These are phyloP conservation scores for Formica aserva DNA, from an alignment of 2,888 invertebrate species.

Conservation along the genomic window DNA sequence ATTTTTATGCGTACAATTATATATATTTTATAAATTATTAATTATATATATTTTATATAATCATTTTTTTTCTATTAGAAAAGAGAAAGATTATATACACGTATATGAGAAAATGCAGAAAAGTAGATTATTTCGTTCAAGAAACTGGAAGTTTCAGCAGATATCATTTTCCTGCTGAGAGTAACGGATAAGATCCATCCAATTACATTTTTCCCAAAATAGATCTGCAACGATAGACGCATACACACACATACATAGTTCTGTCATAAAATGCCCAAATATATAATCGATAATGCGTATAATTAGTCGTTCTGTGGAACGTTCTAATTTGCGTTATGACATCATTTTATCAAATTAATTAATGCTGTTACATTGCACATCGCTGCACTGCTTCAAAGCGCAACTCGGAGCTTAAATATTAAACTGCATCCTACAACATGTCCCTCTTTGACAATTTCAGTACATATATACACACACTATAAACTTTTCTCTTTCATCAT, in stretches of 20 bases:
- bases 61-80: not conserved
- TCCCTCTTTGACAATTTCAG: not conserved
- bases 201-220: not conserved
- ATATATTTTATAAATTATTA: no score
- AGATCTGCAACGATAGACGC: not conserved
- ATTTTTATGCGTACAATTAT: no score
- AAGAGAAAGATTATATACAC: not conserved
- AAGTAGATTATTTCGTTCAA: not conserved
- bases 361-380: conserved; percentile 33
- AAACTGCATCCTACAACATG: not conserved
- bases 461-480: not conserved
- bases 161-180: not conserved
- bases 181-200: not conserved
- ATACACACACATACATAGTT: not conserved
- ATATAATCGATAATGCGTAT: conserved; percentile 25
- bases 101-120: not conserved
- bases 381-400: conserved; percentile 37
- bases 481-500: not conserved
- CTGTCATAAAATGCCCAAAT: not conserved
- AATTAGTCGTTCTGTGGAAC: conserved; percentile 20
- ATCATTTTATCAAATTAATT: conserved; percentile 54
- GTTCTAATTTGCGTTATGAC: conserved; percentile 41
- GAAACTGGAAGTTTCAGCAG: not conserved
- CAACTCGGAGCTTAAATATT: conserved; percentile 38
- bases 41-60: not conserved